Evolutionary conservation across 2,888 invertebrate species (phyloP).

Genomic region (Ceraclea dissimilis): DNA sequence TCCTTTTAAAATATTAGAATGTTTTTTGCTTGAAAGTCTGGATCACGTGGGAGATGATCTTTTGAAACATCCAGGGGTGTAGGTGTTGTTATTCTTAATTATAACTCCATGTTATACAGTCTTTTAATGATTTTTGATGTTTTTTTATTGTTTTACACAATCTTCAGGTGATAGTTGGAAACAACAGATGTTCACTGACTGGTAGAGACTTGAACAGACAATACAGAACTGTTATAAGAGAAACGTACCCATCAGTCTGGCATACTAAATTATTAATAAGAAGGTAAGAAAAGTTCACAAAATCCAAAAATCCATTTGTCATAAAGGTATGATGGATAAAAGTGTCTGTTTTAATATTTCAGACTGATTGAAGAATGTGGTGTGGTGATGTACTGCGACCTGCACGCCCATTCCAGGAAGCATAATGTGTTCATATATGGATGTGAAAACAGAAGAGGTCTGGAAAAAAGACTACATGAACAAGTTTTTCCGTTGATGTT

Average conservation of each 20-base stretch:
- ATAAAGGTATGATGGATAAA: too few relatives aligned
- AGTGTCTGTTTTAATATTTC: too few relatives aligned
- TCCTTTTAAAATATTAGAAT: too few relatives aligned
- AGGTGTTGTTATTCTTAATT: too few relatives aligned
- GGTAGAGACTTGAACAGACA: slow-evolving; percentile 93
- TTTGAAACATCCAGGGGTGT: too few relatives aligned
- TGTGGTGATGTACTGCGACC: slow-evolving; percentile 84
- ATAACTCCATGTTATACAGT: too few relatives aligned
- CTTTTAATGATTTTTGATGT: too few relatives aligned
- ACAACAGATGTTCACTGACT: slow-evolving; percentile 83
- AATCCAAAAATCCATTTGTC: neutral
- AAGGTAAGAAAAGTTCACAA: slow-evolving; percentile 44
- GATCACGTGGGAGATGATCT: too few relatives aligned
- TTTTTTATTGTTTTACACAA: too few relatives aligned
- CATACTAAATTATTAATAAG: slow-evolving; percentile 86
- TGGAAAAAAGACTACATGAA: slow-evolving; percentile 74
- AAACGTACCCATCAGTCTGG: slow-evolving; percentile 91
- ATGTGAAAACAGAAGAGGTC: slow-evolving; percentile 77
- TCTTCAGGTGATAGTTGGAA: slow-evolving; percentile 73
- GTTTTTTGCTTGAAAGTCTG: too few relatives aligned
- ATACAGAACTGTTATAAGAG: slow-evolving; percentile 86
- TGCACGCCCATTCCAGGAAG: slow-evolving; percentile 90
- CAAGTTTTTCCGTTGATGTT: slow-evolving; percentile 93
- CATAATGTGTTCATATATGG: slow-evolving; percentile 97
- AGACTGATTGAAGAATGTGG: slow-evolving; percentile 86